These are phyloP conservation scores for Scaptomyza reducta DNA, from an alignment of 2,888 invertebrate genomes.

Conservation along the genomic window DNA sequence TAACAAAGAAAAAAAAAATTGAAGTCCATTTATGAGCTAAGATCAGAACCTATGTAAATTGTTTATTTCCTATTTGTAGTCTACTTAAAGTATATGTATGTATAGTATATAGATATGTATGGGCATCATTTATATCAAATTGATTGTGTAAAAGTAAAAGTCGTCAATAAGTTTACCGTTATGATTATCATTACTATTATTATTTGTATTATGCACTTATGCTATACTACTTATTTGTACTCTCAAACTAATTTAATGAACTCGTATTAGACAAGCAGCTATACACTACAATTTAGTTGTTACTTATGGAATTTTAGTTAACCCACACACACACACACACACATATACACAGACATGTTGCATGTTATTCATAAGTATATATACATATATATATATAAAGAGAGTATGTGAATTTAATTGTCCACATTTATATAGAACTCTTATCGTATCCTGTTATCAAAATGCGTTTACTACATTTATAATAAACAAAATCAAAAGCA, in stretches of 20 bases:
- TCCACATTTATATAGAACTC: slow-evolving; percentile 45
- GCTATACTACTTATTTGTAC: slow-evolving; percentile 63
- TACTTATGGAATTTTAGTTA: slow-evolving; percentile 67
- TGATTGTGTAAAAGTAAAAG: slow-evolving; percentile 49
- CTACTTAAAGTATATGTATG: slow-evolving; percentile 2
- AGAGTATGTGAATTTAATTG: slow-evolving; percentile 30
- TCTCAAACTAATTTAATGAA: slow-evolving; percentile 70
- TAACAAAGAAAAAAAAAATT: no score
- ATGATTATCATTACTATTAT: neutral
- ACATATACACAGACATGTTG: slow-evolving; percentile 14
- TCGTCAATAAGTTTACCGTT: slow-evolving; percentile 50
- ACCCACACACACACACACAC: slow-evolving; percentile 31
- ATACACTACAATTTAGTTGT: slow-evolving; percentile 62
- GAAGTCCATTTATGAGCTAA: slow-evolving; percentile 6
- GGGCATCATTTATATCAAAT: slow-evolving; percentile 46
- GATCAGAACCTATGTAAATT: slow-evolving; percentile 35
- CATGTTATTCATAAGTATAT: slow-evolving; percentile 60
- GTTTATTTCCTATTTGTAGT: slow-evolving; percentile 43
- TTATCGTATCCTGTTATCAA: slow-evolving; percentile 72
- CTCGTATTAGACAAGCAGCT: slow-evolving; percentile 59
- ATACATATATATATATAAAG: slow-evolving; percentile 29
- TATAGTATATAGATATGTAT: slow-evolving; percentile 23
- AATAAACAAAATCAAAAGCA: slow-evolving; percentile 35
- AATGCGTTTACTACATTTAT: slow-evolving; percentile 80
- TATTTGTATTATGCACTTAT: slow-evolving; percentile 46